These are phyloP conservation scores for Samia ricini DNA, from an alignment of 1,140 invertebrate species.

Conservation along the genomic window DNA sequence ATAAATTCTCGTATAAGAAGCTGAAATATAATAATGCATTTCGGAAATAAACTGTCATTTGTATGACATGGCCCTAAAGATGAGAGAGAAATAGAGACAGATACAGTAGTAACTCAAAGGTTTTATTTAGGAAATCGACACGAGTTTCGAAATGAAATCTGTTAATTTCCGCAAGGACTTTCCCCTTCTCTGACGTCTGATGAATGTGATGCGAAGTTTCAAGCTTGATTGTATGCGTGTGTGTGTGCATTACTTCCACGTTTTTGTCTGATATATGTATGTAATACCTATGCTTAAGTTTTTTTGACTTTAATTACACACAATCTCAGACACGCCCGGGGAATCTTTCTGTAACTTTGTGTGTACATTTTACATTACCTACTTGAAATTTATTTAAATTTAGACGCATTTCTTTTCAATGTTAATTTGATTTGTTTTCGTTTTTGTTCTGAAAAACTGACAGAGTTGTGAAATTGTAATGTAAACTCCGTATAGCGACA, in stretches of 20 bases:
- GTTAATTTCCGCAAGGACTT: conserved; percentile 35
- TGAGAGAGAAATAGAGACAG: too few relatives aligned
- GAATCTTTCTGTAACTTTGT: background rate
- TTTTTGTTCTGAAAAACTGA: background rate
- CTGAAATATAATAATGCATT: background rate
- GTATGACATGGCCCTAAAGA: background rate
- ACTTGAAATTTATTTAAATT: background rate
- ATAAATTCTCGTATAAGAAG: background rate
- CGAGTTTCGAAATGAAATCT: conserved; percentile 33
- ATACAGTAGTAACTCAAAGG: background rate
- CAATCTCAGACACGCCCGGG: background rate
- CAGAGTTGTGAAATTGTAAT: too few relatives aligned
- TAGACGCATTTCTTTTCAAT: background rate
- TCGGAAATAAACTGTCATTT: background rate
- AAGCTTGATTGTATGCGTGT: conserved; percentile 12
- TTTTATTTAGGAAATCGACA: background rate
- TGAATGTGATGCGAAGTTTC: background rate
- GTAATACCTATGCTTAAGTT: conserved; percentile 12
- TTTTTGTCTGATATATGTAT: conserved; percentile 9
- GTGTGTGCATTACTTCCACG: too few relatives aligned
- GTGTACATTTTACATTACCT: too few relatives aligned
- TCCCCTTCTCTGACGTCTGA: conserved; percentile 3
- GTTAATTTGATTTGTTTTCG: background rate
- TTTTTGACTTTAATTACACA: conserved; percentile 14
- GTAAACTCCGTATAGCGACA: too few relatives aligned